Evolutionary conservation across 1,140 invertebrate species (phyloP).

Genomic region (Xylocopa sonorina): DNA sequence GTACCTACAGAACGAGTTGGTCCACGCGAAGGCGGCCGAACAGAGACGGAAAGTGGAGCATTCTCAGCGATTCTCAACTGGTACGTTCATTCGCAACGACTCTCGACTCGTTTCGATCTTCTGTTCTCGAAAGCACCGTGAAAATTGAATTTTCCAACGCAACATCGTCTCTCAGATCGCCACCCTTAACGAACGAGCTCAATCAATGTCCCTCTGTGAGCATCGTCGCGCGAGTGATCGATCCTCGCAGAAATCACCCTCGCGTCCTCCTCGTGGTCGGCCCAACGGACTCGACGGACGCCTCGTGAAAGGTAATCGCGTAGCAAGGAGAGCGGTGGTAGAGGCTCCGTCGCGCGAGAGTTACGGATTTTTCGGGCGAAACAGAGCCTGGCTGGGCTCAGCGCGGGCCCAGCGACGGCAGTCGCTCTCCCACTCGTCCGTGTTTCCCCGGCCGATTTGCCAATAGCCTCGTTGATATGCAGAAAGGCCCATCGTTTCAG

Average conservation of each 20-base stretch:
- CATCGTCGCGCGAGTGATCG: slow-evolving; percentile 4
- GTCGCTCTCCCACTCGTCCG: slow-evolving; percentile 20
- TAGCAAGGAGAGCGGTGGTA: slow-evolving; percentile 48
- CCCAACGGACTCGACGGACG: slow-evolving; percentile 20
- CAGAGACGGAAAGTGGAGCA: slow-evolving; percentile 60
- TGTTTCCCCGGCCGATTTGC: slow-evolving; percentile 55
- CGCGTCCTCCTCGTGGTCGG: slow-evolving; percentile 28
- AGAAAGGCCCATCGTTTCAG: slow-evolving; percentile 60
- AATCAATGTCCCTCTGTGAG: no score
- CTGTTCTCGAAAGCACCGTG: not conserved
- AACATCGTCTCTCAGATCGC: no score
- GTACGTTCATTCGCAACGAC: not conserved
- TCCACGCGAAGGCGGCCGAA: slow-evolving; percentile 41
- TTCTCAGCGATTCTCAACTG: slow-evolving; percentile 56
- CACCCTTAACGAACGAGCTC: no score
- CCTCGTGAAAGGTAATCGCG: slow-evolving; percentile 60
- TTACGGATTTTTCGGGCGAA: slow-evolving; percentile 57
- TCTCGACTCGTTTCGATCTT: not conserved
- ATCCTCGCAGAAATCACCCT: not conserved
- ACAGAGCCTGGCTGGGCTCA: slow-evolving; percentile 34
- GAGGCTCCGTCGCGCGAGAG: slow-evolving; percentile 37
- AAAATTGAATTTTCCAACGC: no score
- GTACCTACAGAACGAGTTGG: slow-evolving; percentile 11
- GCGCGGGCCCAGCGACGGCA: slow-evolving; percentile 27
- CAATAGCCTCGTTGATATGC: slow-evolving; percentile 69